Evolutionary conservation across 1,140 invertebrate genomes (phyloP).

Genomic region (Brachionus plicatilis): DNA sequence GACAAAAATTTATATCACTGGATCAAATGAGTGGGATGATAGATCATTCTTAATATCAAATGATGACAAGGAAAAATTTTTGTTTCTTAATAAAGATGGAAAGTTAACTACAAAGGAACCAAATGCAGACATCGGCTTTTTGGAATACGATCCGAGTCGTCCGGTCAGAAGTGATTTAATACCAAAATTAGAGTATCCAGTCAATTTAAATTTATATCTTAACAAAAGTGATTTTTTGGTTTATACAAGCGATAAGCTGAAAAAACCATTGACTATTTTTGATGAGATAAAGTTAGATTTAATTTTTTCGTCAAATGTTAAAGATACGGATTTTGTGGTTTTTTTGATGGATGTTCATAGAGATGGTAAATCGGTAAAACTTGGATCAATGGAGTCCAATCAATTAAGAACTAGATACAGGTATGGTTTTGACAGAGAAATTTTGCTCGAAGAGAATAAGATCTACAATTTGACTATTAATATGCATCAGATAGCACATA

Average conservation of each 20-base stretch:
- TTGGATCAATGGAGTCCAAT: neutral
- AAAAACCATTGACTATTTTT: neutral
- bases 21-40: neutral
- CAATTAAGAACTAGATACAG: conserved; percentile 18
- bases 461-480: neutral
- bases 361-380: neutral
- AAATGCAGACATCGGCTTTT: neutral
- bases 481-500: conserved; percentile 11
- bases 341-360: neutral
- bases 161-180: neutral
- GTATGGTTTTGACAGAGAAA: conserved; percentile 18
- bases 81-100: neutral
- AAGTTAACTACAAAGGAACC: neutral
- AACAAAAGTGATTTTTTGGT: neutral
- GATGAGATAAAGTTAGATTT: neutral
- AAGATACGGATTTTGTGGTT: neutral
- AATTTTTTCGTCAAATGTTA: neutral
- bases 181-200: neutral
- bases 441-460: neutral
- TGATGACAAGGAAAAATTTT: neutral
- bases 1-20: neutral
- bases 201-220: conserved; percentile 3
- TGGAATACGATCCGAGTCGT: neutral
- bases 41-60: neutral
- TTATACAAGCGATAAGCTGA: neutral